A percentile compares a stretch with the other conserved stretches of the same genome.
phyloP scores from a whole-genome alignment of 1,140 invertebrate genomes.

The Macrobrachium nipponense region DNA sequence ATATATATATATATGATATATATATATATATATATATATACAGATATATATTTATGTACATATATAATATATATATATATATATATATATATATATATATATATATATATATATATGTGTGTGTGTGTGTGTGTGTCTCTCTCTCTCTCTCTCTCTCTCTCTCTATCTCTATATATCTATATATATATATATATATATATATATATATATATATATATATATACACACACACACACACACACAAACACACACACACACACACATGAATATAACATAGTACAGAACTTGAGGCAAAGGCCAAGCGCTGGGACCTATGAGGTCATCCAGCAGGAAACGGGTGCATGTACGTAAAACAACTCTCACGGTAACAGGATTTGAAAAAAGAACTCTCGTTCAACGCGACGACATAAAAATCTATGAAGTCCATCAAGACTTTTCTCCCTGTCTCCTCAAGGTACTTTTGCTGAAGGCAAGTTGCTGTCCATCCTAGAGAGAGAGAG shows the following conservation, averaged over 20 bases:
- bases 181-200: slow-evolving; percentile 16
- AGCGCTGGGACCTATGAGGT: too few species aligned
- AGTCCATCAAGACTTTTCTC: too few species aligned
- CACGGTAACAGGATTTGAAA: too few species aligned
- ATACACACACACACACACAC: background rate
- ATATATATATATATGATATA: slow-evolving; percentile 6
- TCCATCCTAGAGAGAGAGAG: too few species aligned
- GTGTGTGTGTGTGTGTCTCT: background rate
- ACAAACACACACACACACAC: background rate
- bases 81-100: slow-evolving; percentile 8
- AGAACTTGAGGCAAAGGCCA: too few species aligned
- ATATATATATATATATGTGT: slow-evolving; percentile 23
- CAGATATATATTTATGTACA: background rate
- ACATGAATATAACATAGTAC: background rate
- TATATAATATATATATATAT: background rate
- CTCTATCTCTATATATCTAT: slow-evolving; percentile 4
- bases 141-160: background rate
- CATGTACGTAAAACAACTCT: too few species aligned
- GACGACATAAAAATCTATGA: too few species aligned
- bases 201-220: slow-evolving; percentile 12
- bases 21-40: slow-evolving; percentile 3
- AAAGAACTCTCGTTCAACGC: too few species aligned
- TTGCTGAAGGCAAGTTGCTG: too few species aligned
- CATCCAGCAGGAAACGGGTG: too few species aligned
- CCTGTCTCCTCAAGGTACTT: too few species aligned